Conservation (phyloP, 2,888 invertebrate genomes). For the Trissolcus brochymenae region DNA sequence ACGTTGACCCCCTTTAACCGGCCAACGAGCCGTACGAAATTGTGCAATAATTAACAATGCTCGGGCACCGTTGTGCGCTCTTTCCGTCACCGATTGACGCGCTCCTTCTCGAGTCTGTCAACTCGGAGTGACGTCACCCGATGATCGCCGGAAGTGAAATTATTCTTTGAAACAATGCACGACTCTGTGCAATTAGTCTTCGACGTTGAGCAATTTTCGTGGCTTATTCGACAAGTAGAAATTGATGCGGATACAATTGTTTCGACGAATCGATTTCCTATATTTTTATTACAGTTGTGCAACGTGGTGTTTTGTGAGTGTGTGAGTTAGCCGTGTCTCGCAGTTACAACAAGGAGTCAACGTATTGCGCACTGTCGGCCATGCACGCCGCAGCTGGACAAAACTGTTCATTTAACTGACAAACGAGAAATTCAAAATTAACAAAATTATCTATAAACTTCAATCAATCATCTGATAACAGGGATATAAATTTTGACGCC, state of each 20-base stretch:
- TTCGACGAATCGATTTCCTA: background rate
- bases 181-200: slow-evolving; percentile 13
- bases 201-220: slow-evolving; percentile 19
- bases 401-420: no score
- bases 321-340: no score
- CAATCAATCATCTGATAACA: no score
- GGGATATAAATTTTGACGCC: no score
- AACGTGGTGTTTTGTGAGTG: no score
- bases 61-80: slow-evolving; percentile 11
- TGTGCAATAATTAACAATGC: slow-evolving; percentile 18
- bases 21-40: slow-evolving; percentile 11
- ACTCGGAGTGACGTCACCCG: slow-evolving; percentile 11
- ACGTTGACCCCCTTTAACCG: slow-evolving; percentile 25
- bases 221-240: slow-evolving; percentile 3
- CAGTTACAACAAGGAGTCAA: no score
- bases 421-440: no score
- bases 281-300: background rate
- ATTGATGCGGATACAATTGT: background rate
- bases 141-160: slow-evolving; percentile 8
- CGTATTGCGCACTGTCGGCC: no score
- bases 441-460: no score
- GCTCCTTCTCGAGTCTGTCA: background rate
- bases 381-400: no score
- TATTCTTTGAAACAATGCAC: slow-evolving; percentile 19
- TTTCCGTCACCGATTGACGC: slow-evolving; percentile 9